phyloP scores from a whole-genome alignment of 2,888 invertebrate genomes.

The Aspidiotus rigidus region DNA sequence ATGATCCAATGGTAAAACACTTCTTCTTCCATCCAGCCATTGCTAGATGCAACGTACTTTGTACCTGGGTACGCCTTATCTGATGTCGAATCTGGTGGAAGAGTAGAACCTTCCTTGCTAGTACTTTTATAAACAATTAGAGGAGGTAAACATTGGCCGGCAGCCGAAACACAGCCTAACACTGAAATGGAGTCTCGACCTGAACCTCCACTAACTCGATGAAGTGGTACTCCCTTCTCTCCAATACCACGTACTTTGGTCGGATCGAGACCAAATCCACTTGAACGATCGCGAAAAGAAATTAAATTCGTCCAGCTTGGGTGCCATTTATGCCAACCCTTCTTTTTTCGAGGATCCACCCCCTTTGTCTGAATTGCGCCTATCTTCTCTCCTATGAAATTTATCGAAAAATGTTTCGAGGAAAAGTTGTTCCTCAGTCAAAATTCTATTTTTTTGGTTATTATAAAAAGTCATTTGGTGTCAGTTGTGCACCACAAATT shows the following conservation, averaged over 20 bases:
- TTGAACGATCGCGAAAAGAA: too few species aligned
- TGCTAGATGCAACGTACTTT: slow-evolving; percentile 38
- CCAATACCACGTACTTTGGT: slow-evolving; percentile 38
- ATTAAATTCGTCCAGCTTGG: too few species aligned
- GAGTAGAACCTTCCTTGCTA: too few species aligned
- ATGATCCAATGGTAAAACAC: slow-evolving; percentile 35
- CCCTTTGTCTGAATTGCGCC: too few species aligned
- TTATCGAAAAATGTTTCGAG: too few species aligned
- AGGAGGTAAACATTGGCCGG: slow-evolving; percentile 38
- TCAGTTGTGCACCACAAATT: too few species aligned
- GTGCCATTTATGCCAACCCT: too few species aligned
- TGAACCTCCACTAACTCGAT: slow-evolving; percentile 38
- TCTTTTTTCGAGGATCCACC: too few species aligned
- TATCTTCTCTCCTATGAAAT: too few species aligned
- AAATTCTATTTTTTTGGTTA: too few species aligned
- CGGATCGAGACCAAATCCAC: slow-evolving; percentile 38
- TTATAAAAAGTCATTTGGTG: too few species aligned
- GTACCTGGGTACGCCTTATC: slow-evolving; percentile 37
- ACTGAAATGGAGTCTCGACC: slow-evolving; percentile 39
- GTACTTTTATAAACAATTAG: slow-evolving; percentile 40
- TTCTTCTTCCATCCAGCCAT: slow-evolving; percentile 40
- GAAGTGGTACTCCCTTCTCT: slow-evolving; percentile 38
- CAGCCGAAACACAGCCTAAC: slow-evolving; percentile 38
- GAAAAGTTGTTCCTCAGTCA: too few species aligned
- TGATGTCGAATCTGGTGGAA: slow-evolving; percentile 37